Conservation (phyloP, 2,888 invertebrate genomes). For the Lydus trimaculatus region DNA sequence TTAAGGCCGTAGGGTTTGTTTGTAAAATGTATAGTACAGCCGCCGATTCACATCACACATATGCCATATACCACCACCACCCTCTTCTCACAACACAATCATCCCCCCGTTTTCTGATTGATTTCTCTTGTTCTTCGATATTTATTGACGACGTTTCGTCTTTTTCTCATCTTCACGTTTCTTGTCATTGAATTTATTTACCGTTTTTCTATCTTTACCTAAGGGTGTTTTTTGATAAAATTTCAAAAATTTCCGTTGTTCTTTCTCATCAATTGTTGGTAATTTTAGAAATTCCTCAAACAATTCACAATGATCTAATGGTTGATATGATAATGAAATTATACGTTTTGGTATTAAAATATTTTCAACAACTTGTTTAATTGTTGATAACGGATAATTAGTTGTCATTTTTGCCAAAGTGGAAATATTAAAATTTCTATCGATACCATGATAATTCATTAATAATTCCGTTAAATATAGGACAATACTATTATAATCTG, state of each 20-base stretch:
- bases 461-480: conserved; percentile 64
- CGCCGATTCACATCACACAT: conserved; percentile 53
- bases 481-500: conserved; percentile 69
- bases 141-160: conserved; percentile 36
- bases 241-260: conserved; percentile 61
- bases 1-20: conserved; percentile 48
- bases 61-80: conserved; percentile 36
- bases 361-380: conserved; percentile 60
- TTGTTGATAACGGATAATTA: conserved; percentile 64
- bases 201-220: conserved; percentile 53
- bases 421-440: conserved; percentile 68
- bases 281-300: conserved; percentile 59
- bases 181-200: conserved; percentile 47
- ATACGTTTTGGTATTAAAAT: conserved; percentile 63
- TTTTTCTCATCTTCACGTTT: conserved; percentile 44
- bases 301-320: conserved; percentile 64
- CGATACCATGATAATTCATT: conserved; percentile 67
- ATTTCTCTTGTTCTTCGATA: conserved; percentile 33
- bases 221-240: conserved; percentile 61
- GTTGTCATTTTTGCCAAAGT: conserved; percentile 64
- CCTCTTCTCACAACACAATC: conserved; percentile 6
- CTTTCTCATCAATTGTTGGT: conserved; percentile 59
- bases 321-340: conserved; percentile 63
- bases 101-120: too few species aligned
- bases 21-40: conserved; percentile 51